Evolutionary conservation across 2,888 invertebrate species (phyloP), one percentile per base, ranked within the genome.

Genomic region (Pelosia muscerda): DNA sequence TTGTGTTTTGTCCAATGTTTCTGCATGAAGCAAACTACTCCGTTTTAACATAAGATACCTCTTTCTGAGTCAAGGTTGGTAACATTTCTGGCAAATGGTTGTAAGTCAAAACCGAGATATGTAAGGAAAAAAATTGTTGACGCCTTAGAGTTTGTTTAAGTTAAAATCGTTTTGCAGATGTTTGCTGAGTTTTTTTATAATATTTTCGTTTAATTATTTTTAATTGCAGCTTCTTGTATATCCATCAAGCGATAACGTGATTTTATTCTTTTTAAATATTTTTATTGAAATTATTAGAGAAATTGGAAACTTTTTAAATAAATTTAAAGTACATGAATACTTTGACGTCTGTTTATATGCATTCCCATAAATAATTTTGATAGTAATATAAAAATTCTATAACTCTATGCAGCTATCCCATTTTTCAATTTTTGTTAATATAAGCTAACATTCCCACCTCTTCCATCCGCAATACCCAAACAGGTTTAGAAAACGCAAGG

Each of bases 401-500:
- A 9, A n/a, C 6, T 11, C 19, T 19, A 5, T n/a, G 49, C 49
- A 42, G 5, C 19, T 42, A 42, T 19, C 19, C 19, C 42, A 49
- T 49, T 49, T 49, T 49, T n/a, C 19, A 9, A 2, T n/a, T 49
- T 49, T 49, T 49, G 19, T 49, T 38, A 2, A 49, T 49, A 49
- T 8, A 34, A 10, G 23, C 22, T 63, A 49, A 53, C 53, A 49
- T 23, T 59, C 22, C 28, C 28, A 34, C 28, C 10, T 42, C 55
- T 66, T 56, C 61, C 31, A 54, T 55, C 53, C 38, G 19, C 23
- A 9, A 67, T 42, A 74, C 69, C 65, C 23, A 56, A 75, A 74
- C 87, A 95, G 95, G 81, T 99, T 99, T 95, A 99, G 99, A 88
- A 99, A 99, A 90, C 97, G 99, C 75, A 98, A 98, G 87, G 98